Base-by-base conservation (phyloP, 2,888 invertebrate genomes). In the Leptopilina syphax region DNA sequence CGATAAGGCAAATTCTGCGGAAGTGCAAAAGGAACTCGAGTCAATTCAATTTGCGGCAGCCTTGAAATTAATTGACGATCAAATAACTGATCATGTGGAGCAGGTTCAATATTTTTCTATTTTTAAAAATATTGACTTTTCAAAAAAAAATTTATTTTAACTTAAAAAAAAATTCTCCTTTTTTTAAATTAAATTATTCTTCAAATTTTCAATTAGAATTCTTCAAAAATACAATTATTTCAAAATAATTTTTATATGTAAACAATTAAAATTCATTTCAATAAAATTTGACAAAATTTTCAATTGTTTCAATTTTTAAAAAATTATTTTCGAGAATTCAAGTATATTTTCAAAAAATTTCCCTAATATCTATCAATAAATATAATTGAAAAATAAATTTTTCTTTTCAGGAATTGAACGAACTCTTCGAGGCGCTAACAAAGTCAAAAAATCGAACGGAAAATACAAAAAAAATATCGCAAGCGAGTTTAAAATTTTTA, bases 401-500 rank as follows among this genome's bases (percentile, higher is more conserved):
- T 65, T 83, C 8, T 70, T 73, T 77, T 0, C 66, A 90, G 90
- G 87, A 85, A 80, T 82, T 90, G 12, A 70, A 86, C 12, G 79
- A 84, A 27, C 83, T 88, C 27, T 86, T 86, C 78, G 76, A 85
- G 66, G 78, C 84, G 1, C 82, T 87, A 57, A 18, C 77, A 60
- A 81, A 78, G 27, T 80, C 80, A 24, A 82, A 80, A 67, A 77
- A 78, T 90, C 86, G 91, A 91, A 88, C 89, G 89, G 24, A 92
- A 91, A 87, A 86, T 87, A 83, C 88, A 85, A 73, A 89, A 87
- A 88, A 90, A 88, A 78, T 91, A 91, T 92, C 92, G 12, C 87
- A 89, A 77, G 88, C 92, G 78, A 87, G 91, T 79, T 82, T 92
- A 27, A 86, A 91, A 60, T 93, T 93, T 86, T 88, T 94, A 24